A percentile compares a stretch with the other conserved stretches of the same genome.
Evolutionary conservation across 2,113 vertebrate genomes (phyloP).

Genomic region (Cairina moschata): DNA sequence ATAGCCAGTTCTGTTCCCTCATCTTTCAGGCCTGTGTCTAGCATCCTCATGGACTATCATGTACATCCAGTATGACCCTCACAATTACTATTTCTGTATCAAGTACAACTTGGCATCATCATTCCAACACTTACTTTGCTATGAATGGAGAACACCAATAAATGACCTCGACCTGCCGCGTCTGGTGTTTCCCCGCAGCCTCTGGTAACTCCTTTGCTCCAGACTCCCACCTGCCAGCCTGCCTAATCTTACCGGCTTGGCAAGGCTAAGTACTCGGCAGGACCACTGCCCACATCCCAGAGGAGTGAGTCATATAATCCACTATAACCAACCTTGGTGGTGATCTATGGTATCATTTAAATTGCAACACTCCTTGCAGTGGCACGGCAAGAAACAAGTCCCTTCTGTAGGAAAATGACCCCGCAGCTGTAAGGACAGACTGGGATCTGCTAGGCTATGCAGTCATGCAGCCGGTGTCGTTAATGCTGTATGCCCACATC

Average conservation of each 20-base stretch:
- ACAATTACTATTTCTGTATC: neutral
- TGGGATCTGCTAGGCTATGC: neutral
- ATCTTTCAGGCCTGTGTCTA: neutral
- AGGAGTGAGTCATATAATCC: neutral
- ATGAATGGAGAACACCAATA: neutral
- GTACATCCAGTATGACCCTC: neutral
- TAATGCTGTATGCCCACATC: neutral
- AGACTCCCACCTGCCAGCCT: conserved; percentile 34
- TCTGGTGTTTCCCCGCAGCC: neutral
- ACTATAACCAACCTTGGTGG: neutral
- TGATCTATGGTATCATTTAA: neutral
- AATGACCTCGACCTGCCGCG: neutral
- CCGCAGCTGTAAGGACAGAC: neutral
- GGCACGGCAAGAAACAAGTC: neutral
- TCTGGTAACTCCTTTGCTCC: neutral
- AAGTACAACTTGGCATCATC: neutral
- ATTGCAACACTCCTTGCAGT: neutral
- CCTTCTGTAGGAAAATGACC: neutral
- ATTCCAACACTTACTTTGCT: neutral
- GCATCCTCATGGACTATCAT: neutral
- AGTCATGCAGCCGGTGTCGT: neutral
- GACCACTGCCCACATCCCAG: neutral
- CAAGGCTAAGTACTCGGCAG: neutral
- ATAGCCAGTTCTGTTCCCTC: neutral
- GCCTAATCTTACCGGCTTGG: conserved; percentile 17